Evolutionary conservation across 2,888 invertebrate species (phyloP).

Genomic region (Lamellibrachia satsuma): DNA sequence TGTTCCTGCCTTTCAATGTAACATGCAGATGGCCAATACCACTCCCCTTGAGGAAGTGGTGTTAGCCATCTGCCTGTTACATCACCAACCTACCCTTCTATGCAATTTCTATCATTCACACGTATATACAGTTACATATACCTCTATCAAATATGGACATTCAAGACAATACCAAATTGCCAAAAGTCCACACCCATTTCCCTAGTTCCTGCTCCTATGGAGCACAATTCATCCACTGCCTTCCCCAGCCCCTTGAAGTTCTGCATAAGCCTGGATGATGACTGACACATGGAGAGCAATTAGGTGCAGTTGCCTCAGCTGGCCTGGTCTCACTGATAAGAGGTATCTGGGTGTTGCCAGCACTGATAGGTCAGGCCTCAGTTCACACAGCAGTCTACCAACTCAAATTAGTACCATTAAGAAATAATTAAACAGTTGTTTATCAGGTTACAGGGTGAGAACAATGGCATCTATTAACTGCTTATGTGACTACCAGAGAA

Average conservation of each 20-base stretch:
- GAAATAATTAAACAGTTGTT: slow-evolving; percentile 17
- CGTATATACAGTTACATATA: no score
- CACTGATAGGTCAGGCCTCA: background rate
- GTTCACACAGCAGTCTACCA: background rate
- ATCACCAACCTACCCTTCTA: no score
- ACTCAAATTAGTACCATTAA: slow-evolving; percentile 17
- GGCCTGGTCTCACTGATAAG: background rate
- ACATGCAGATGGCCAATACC: no score
- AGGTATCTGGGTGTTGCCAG: background rate
- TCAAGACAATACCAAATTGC: no score
- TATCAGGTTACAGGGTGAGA: background rate
- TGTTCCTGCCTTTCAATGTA: no score
- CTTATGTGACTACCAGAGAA: background rate
- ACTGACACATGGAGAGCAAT: background rate
- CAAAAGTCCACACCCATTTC: no score
- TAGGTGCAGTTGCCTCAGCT: background rate
- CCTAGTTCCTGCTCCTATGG: background rate
- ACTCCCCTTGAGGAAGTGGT: no score
- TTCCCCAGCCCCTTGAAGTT: background rate
- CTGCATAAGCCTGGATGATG: background rate
- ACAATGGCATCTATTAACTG: background rate
- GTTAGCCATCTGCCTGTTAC: no score
- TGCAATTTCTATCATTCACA: no score
- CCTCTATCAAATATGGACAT: no score
- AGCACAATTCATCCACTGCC: background rate